These are phyloP conservation scores for Pelecanus crispus DNA, from an alignment of 2,113 vertebrate species.

Conservation along the genomic window DNA sequence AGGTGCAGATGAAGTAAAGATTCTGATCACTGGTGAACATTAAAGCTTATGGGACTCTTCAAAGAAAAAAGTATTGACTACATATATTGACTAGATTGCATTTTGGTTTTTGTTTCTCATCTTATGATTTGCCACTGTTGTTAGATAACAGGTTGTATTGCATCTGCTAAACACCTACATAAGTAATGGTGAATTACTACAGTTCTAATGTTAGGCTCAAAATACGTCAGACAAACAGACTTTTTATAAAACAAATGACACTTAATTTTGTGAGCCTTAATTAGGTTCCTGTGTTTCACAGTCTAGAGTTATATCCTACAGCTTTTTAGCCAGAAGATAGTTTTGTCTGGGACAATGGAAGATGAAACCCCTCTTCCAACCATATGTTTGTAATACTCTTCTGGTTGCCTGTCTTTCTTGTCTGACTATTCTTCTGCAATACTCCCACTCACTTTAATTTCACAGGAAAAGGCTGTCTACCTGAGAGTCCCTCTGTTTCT, in stretches of 20 bases:
- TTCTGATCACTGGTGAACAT: background rate
- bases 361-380: background rate
- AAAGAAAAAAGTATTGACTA: conserved; percentile 14
- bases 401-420: background rate
- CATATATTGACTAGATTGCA: background rate
- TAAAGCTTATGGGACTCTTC: background rate
- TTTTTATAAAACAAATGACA: background rate
- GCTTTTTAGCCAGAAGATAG: background rate
- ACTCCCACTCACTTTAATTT: background rate
- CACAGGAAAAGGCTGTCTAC: background rate
- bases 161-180: background rate
- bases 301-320: background rate
- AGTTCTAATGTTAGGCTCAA: background rate
- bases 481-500: background rate
- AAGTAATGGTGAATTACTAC: background rate
- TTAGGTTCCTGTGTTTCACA: background rate
- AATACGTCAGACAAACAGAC: background rate
- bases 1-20: background rate
- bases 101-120: conserved; percentile 5
- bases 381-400: background rate
- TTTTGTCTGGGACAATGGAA: background rate
- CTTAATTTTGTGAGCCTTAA: background rate
- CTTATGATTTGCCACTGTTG: background rate
- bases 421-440: background rate
- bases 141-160: background rate